These are phyloP conservation scores for Torymus aiolomorphi DNA, from an alignment of 2,888 invertebrate genomes.

Conservation along the genomic window DNA sequence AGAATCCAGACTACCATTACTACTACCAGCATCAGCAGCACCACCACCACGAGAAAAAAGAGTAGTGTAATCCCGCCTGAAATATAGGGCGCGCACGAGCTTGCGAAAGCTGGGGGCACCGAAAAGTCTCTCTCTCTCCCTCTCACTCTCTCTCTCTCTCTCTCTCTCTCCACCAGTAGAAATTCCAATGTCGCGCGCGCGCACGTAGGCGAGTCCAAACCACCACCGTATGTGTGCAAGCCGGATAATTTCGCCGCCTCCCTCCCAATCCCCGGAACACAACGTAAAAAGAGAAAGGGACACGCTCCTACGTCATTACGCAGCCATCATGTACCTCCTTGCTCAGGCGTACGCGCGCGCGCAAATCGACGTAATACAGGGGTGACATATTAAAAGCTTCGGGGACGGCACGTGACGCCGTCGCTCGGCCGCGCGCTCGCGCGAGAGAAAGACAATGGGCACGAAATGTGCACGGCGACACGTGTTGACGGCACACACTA, in stretches of 20 bases:
- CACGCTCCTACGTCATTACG: no score
- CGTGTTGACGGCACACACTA: constrained; percentile 61
- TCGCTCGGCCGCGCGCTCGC: no score
- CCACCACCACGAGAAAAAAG: no score
- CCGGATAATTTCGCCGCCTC: no score
- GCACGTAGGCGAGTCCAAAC: constrained; percentile 34
- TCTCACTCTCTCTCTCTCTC: no score
- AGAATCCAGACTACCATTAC: no score
- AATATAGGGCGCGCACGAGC: background rate
- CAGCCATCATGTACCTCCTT: no score
- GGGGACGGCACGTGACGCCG: constrained; percentile 68
- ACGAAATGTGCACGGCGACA: constrained; percentile 68
- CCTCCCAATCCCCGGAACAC: no score
- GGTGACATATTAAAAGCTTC: constrained; percentile 65
- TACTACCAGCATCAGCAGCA: no score
- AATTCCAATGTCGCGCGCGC: constrained; percentile 21
- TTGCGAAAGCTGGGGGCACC: constrained; percentile 6
- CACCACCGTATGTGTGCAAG: background rate
- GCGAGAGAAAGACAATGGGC: constrained; percentile 68
- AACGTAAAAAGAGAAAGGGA: no score
- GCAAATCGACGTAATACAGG: background rate
- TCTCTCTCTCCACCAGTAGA: background rate
- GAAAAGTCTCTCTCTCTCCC: constrained; percentile 22
- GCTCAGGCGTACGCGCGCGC: background rate
- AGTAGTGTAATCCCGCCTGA: background rate